These are phyloP conservation scores for Hypselothyrea guttata DNA, from an alignment of 2,888 invertebrate genomes.

Conservation along the genomic window DNA sequence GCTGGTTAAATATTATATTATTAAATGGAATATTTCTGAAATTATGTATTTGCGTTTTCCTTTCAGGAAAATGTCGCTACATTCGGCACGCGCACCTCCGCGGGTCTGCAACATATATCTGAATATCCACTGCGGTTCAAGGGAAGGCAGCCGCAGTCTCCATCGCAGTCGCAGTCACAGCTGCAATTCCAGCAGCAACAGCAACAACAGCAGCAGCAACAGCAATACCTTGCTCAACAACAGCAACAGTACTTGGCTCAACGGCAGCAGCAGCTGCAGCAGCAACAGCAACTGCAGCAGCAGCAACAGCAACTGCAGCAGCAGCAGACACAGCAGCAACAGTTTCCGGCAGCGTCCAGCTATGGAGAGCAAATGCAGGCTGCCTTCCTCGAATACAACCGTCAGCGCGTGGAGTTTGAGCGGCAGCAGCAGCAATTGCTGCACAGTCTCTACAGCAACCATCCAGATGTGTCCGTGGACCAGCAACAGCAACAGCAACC, in stretches of 20 bases:
- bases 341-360: constrained; percentile 31
- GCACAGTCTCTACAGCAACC: constrained; percentile 66
- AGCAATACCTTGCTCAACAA: constrained; percentile 37
- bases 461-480: constrained; percentile 54
- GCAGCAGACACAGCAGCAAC: constrained; percentile 24
- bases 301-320: constrained; percentile 10
- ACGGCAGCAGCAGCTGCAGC: constrained; percentile 44
- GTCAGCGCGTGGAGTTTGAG: constrained; percentile 71
- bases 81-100: no score
- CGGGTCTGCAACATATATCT: not conserved
- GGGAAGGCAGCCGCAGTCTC: not conserved
- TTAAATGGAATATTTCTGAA: no score
- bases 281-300: constrained; percentile 22
- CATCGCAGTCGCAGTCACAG: constrained; percentile 33
- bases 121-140: constrained; percentile 32
- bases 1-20: no score
- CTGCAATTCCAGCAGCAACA: constrained; percentile 34
- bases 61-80: no score
- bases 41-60: no score
- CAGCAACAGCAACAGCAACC: constrained; percentile 26
- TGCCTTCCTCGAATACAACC: constrained; percentile 67
- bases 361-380: constrained; percentile 74
- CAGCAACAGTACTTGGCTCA: constrained; percentile 38
- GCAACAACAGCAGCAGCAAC: constrained; percentile 45
- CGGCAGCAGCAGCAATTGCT: constrained; percentile 73